These are phyloP conservation scores for Callipepla squamata DNA, from an alignment of 2,113 vertebrate species.

Conservation along the genomic window DNA sequence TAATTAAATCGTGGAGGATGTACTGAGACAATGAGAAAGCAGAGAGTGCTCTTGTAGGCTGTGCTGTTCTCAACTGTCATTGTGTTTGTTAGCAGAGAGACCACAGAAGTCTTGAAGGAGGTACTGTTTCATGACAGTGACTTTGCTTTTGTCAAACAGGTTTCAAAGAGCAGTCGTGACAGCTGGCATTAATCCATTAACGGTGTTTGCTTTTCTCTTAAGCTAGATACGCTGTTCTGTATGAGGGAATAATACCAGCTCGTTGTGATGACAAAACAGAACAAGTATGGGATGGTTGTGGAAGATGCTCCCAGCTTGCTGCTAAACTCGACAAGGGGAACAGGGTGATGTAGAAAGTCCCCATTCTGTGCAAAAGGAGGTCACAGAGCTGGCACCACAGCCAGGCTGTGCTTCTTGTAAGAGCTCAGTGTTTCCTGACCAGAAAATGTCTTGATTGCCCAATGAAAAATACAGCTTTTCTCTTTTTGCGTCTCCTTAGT, in stretches of 20 bases:
- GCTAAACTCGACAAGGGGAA: not conserved
- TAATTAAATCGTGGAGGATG: slow-evolving; percentile 62
- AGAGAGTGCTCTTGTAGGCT: not conserved
- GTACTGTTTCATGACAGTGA: not conserved
- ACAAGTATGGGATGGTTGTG: not conserved
- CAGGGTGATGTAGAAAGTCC: not conserved
- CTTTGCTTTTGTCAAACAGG: slow-evolving; percentile 24
- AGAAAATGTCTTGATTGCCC: not conserved
- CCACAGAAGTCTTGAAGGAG: not conserved
- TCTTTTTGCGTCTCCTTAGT: not conserved
- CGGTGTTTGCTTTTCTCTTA: slow-evolving; percentile 4
- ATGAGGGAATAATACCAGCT: not conserved
- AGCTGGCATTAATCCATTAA: slow-evolving; percentile 23
- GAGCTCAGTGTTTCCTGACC: not conserved
- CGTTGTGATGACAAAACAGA: not conserved
- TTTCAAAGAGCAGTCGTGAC: not conserved
- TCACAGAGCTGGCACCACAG: not conserved
- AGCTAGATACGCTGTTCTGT: not conserved
- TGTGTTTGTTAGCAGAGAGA: not conserved
- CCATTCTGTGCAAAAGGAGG: not conserved
- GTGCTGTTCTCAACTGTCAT: not conserved
- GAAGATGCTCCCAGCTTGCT: not conserved
- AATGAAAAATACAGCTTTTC: not conserved
- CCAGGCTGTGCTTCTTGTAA: not conserved
- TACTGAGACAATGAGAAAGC: slow-evolving; percentile 55